Evolutionary conservation across 2,888 invertebrate genomes (phyloP), one percentile per base, ranked within the genome.

Genomic region (Dryobota labecula): DNA sequence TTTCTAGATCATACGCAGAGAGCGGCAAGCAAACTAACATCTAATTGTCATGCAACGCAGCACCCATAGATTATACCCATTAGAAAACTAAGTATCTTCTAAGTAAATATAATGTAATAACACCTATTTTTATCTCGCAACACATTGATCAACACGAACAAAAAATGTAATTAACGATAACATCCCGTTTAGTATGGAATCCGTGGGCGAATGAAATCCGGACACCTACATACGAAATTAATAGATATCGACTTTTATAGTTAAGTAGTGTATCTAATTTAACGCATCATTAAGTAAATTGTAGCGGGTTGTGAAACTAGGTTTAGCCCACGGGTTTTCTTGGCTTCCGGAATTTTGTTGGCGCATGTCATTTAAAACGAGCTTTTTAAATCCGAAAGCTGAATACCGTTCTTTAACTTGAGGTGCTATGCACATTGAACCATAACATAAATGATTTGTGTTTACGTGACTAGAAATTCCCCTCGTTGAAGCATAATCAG

Each of bases 181-280:
- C 57, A 65, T 80, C 72, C 74, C 62, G 74, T 73, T 84, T 81
- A 53, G 67, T 79, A 66, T 60, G 24, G 61, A 54, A 38, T n/a
- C 18, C 77, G 85, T 85, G 86, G 85, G 85, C 82, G 85, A 76
- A 68, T 58, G 33, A 75, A 78, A 73, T 58, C 57, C 70, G 58
- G 15, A 71, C 82, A 82, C 85, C 82, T 86, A 84, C 84, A 70
- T 78, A 60, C 27, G n/a, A 73, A 49, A 70, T 73, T 76, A 84
- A 83, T 84, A 83, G 76, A 77, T 84, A 80, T 80, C 63, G 69
- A 84, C 70, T 66, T 81, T 78, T 73, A 77, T 79, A 83, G 63
- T 71, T 80, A 82, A 83, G 79, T 80, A 84, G 80, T 80, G 76
- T 82, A 78, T 76, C 84, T 78, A 80, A 82, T 85, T 85, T 84